These are phyloP conservation scores for honey bee (Apis mellifera) DNA, from an alignment of 1,140 invertebrate species.

Conservation along the genomic window Amel_HAv3.1 CM009936.2:5815501-5816000, in stretches of 20 bases:
- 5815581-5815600: constrained; percentile 17
- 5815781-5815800: too few species aligned
- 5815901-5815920: neutral
- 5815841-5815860: neutral
- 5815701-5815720: neutral
- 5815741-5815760: too few species aligned
- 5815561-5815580: neutral
- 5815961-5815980: too few species aligned
- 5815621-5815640: constrained; percentile 19
- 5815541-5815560: constrained; percentile 3
- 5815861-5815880: neutral
- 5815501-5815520: neutral
- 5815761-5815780: too few species aligned
- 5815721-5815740: neutral
- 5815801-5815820: too few species aligned
- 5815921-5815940: too few species aligned
- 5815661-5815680: neutral
- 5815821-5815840: neutral
- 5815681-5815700: too few species aligned
- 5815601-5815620: neutral
- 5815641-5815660: neutral
- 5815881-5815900: neutral
- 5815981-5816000: too few species aligned
- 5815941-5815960: too few species aligned
- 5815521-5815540: neutral